Base-by-base conservation (phyloP, 2,797 vertebrate species). In the Eidolon dupreanum region DNA sequence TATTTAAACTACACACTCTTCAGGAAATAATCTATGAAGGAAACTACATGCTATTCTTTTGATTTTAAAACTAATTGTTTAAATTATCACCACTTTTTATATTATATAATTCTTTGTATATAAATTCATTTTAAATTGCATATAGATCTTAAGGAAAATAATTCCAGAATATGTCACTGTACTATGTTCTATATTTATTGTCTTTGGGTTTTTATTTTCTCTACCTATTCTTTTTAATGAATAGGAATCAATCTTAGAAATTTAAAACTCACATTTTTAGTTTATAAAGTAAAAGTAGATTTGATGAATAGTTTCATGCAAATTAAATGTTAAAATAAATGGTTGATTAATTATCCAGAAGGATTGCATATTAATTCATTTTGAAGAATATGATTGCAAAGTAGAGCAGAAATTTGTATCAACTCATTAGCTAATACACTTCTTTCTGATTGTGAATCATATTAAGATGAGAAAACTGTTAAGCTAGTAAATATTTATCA, bases 251-350 rank as follows among this genome's bases (percentile, higher is more conserved):
- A 16, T 16, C 33, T 61, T 51, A 93, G 33, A 87, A 59, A 82
- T 43, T 65, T 86, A 20, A 92, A 94, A 77, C 17, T 66, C 41
- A 77, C 3, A 53, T 63, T 89, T 89, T 79, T 31, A 57, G n/a
- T 33, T 57, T 65, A 65, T 65, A n/a, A 55, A 75, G 13, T 81
- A 90, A 92, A 17, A 83, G 49, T 55, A 81, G 46, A 88, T 82
- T 71, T 95, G n/a, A 73, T 95, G 46, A 63, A 74, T 19, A 91
- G 82, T 77, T 97, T 93, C 43, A 85, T 78, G 28, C 15, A 94
- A 93, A 70, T 77, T 19, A 75, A 94, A 94, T 85, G 41, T 57
- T 85, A 96, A 95, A 97, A 81, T 84, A 96, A 92, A 66, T 86
- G 51, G 87, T 41, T 85, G 38, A 15, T 61, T 96, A 86, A 86